Conservation (phyloP, 2,888 invertebrate species). For the Rhingia rostrata region DNA sequence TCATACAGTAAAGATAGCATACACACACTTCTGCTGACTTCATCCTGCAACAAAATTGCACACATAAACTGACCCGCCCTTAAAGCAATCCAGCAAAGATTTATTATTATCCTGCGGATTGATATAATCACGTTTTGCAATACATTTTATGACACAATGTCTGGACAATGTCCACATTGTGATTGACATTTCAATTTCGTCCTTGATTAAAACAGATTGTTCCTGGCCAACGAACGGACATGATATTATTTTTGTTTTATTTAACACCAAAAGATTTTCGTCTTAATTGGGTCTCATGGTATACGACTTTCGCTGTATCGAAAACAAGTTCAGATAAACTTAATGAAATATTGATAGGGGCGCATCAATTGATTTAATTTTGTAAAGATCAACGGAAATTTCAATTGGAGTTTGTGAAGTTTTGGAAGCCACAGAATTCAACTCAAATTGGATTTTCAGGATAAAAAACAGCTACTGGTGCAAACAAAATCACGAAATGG, state of each 20-base stretch:
- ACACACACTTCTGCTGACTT: background rate
- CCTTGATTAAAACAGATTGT: constrained; percentile 48
- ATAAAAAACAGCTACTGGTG: constrained; percentile 30
- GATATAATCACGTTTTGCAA: constrained; percentile 43
- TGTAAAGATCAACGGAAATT: constrained; percentile 10
- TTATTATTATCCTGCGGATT: constrained; percentile 50
- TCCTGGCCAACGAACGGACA: background rate
- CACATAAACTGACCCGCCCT: constrained; percentile 11
- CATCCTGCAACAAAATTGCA: background rate
- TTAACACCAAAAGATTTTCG: constrained; percentile 33
- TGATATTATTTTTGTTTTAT: background rate
- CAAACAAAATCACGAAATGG: constrained; percentile 23
- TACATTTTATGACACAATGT: constrained; percentile 43
- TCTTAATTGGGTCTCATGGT: constrained; percentile 29
- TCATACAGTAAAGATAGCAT: background rate
- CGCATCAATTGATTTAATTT: constrained; percentile 6
- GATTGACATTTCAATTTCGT: constrained; percentile 67
- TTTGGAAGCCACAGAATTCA: constrained; percentile 40
- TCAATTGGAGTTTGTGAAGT: constrained; percentile 12
- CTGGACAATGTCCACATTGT: constrained; percentile 46
- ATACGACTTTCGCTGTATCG: no score
- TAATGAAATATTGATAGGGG: no score
- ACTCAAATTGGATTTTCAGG: constrained; percentile 21
- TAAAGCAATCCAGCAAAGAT: constrained; percentile 37
- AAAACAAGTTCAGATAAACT: no score